phyloP scores from a whole-genome alignment of 2,113 vertebrate genomes.

The human region DNA sequence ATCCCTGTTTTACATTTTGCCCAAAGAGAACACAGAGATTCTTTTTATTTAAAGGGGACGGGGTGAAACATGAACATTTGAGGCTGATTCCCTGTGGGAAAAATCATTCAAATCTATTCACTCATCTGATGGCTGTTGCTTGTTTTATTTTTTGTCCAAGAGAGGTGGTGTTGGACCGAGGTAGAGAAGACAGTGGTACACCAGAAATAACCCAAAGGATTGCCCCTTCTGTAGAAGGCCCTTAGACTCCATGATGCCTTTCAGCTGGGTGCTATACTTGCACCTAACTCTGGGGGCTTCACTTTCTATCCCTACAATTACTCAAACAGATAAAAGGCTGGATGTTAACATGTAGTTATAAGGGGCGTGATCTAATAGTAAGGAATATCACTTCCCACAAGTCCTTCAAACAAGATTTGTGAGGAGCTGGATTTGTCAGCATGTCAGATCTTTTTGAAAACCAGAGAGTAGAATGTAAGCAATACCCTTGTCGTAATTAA shows the following conservation, averaged over 20 bases:
- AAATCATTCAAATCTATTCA: constrained; percentile 52
- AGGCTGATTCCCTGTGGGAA: not conserved
- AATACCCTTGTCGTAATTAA: not conserved
- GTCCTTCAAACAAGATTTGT: constrained; percentile 6
- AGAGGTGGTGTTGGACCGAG: constrained; percentile 59
- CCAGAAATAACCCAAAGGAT: constrained; percentile 18
- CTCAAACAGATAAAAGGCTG: constrained; percentile 23
- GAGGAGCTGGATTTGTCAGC: not conserved
- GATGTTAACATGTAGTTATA: constrained; percentile 11
- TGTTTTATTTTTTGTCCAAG: constrained; percentile 65
- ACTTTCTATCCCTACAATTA: constrained; percentile 14
- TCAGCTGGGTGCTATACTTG: not conserved
- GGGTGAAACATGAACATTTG: not conserved
- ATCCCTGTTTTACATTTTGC: not conserved
- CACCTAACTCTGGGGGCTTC: not conserved
- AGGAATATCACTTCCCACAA: not conserved
- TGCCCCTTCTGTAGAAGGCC: not conserved
- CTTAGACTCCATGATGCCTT: not conserved
- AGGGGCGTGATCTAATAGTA: not conserved
- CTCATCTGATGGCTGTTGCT: constrained; percentile 45
- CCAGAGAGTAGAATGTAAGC: not conserved
- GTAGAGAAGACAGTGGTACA: constrained; percentile 64
- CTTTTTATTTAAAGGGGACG: constrained; percentile 18
- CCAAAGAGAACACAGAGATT: not conserved
- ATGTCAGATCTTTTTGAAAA: not conserved